Evolutionary conservation across 2,797 vertebrate genomes (phyloP).

Genomic region (Coendou prehensilis): DNA sequence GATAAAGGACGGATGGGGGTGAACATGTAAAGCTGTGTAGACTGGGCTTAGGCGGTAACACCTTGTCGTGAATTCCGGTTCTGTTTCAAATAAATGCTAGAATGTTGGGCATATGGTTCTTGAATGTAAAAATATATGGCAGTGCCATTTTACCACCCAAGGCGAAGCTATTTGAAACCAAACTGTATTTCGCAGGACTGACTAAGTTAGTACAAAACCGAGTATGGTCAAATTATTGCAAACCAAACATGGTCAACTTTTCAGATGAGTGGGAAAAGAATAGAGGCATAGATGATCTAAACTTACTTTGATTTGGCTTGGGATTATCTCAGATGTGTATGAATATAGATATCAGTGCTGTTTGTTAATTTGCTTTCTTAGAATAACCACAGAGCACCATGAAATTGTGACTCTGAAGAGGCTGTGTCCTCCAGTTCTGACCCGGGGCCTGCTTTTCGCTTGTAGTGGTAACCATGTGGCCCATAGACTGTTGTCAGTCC

Average conservation of each 20-base stretch:
- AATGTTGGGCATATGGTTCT: not conserved
- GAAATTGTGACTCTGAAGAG: constrained; percentile 28
- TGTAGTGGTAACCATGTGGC: not conserved
- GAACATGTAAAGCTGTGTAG: constrained; percentile 11
- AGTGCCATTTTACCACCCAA: not conserved
- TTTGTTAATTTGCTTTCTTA: constrained; percentile 44
- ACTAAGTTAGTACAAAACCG: not conserved
- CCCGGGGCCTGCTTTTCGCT: not conserved
- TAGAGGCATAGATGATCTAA: constrained; percentile 1
- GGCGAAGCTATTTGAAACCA: constrained; percentile 38
- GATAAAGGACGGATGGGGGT: constrained; percentile 7
- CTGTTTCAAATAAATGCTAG: constrained; percentile 41
- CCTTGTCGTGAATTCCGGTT: constrained; percentile 24
- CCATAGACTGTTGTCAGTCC: not conserved
- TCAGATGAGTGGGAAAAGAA: not conserved
- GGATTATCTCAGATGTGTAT: not conserved
- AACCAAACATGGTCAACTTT: constrained; percentile 17
- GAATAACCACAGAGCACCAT: constrained; percentile 3
- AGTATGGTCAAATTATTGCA: not conserved
- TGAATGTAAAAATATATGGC: constrained; percentile 1
- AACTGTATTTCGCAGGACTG: not conserved
- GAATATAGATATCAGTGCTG: constrained; percentile 7
- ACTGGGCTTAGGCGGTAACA: not conserved
- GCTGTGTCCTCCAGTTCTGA: not conserved
- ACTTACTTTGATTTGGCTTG: constrained; percentile 36